Evolutionary conservation across 1,140 invertebrate genomes (phyloP), one percentile per base, ranked within the genome.

Genomic region (Pentalonia nigronervosa): DNA sequence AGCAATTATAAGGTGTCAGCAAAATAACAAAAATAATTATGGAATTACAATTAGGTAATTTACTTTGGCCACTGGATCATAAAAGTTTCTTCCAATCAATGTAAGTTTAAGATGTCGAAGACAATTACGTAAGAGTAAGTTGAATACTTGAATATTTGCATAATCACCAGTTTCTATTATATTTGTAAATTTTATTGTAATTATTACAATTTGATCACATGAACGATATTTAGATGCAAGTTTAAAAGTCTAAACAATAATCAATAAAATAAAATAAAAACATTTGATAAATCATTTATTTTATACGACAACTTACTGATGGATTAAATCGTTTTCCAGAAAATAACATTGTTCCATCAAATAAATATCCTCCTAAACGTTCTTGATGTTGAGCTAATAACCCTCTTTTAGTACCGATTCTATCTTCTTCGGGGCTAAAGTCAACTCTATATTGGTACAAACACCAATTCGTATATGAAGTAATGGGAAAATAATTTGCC

Each of bases 381-480:
- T 96, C 95, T 53, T 94, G 95, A 94, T 98, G 97, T 7, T 95
- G 88, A 41, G 95, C 94, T 0, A 98, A 91, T 2, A 98, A 94
- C 0, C 94, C 96, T 94, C 97, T 97, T n/a, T 97, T 96, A 6
- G 97, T 95, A 1, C 93, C 87, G 1, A 96, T 97, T 41, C 96
- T 95, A 84, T 98, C 97, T 94, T 98, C 96, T 14, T 97, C 96
- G 0, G 98, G 98, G 0, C 95, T 94, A 94, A 98, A 97, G 94
- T 97, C 97, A 0, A 99, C 98, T 94, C 97, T 96, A 95, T 99
- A 99, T 94, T 98, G 97, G 91, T 97, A 97, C 0, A 99, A 95
- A 53, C 96, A 95, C 97, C 97, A 98, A 86, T 97, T 95, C 0
- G 97, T 96, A 1, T 95, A 95, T 0, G 96, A 96, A 7, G 96